phyloP scores from a whole-genome alignment of 2,113 vertebrate genomes.

The Chloropsis hardwickii region DNA sequence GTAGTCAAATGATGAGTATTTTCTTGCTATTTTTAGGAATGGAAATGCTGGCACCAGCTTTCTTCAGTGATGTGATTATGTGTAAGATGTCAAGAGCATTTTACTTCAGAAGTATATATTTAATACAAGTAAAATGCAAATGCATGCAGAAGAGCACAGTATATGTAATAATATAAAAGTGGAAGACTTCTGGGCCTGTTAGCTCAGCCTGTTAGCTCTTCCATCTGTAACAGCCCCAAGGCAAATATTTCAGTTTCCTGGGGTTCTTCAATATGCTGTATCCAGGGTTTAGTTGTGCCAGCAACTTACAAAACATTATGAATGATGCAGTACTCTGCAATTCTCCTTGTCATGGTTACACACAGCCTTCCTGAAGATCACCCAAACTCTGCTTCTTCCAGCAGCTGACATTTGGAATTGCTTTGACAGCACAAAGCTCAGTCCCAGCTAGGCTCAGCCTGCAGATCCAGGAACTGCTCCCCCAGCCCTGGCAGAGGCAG shows the following conservation, averaged over 20 bases:
- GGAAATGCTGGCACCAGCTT: background rate
- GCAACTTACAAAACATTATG: background rate
- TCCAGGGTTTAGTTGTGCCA: background rate
- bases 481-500: background rate
- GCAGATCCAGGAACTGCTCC: background rate
- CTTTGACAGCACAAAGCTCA: background rate
- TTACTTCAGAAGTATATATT: conserved; percentile 5
- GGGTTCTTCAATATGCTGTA: background rate
- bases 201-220: conserved; percentile 12
- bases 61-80: background rate
- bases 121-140: conserved; percentile 41
- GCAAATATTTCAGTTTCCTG: conserved; percentile 22
- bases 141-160: background rate
- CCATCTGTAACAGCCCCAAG: conserved; percentile 31
- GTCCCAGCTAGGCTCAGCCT: background rate
- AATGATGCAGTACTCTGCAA: background rate
- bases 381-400: background rate
- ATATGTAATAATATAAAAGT: background rate
- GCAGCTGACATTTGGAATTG: background rate
- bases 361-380: background rate
- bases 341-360: background rate
- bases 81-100: conserved; percentile 21
- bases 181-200: conserved; percentile 1
- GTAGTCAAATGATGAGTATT: background rate
- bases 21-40: conserved; percentile 18